Evolutionary conservation across 2,797 vertebrate species (phyloP), one percentile per base, ranked within the genome.

Genomic region (Poecilia velifera): DNA sequence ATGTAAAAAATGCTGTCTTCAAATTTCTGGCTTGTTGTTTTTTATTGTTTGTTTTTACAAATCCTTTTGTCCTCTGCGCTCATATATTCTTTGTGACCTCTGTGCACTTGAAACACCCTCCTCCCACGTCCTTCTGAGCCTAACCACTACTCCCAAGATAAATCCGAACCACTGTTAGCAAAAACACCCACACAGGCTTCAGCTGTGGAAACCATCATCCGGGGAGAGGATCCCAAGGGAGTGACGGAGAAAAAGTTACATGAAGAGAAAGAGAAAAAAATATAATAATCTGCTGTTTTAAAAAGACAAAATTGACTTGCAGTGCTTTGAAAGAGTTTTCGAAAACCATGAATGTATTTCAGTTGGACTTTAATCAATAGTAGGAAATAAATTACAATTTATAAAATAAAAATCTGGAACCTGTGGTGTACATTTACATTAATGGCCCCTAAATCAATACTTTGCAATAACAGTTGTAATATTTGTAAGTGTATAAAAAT

Each of bases 131-230:
- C 22, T 84, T 59, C 72, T 78, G 81, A 74, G 74, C 83, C 86
- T 76, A 83, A 93, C 88, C 89, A 78, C 87, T 9, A 34, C 78
- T 90, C 89, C 87, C 84, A 74, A 79, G 90, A 90, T 83, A 73
- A 85, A 87, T 77, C 81, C 74, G 20, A 68, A 88, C 86, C 88
- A 72, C 88, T 83, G 47, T 31, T 75, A 88, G 87, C 51, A 92
- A 46, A 72, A 72, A 46, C 68, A 89, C 88, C 88, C 78, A 83
- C 83, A 80, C 73, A 72, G 82, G 83, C 80, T 55, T 90, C 91
- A 90, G 91, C 89, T 92, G 91, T 83, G 91, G 79, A 88, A 90
- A 76, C 80, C 79, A 85, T 89, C 82, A 76, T 8, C 68, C 72
- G 62, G 47, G 73, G 70, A 82, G 78, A 82, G 88, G 83, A 84